Base-by-base conservation (phyloP, 2,113 vertebrate genomes). In the Cinclus cinclus region DNA sequence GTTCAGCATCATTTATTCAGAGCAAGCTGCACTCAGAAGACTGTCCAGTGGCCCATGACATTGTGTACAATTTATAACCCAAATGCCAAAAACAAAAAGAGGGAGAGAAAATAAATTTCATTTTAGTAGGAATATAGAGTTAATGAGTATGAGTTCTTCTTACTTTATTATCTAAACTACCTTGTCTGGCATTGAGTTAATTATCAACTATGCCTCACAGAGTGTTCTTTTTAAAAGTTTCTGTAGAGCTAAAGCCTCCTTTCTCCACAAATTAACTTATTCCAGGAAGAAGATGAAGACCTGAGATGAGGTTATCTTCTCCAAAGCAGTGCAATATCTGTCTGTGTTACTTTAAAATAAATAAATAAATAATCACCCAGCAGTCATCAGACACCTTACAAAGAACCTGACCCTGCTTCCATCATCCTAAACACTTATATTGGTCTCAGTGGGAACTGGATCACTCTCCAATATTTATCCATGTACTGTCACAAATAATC, bases 1-100 rank as follows among this genome's bases (percentile, higher is more conserved):
- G 55, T 79, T 96, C 94, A 87, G 83, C 63, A 92, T 83, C 90
- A 97, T 89, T 96, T 94, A 87, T 78, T 94, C 73, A 70, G 68
- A 80, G 89, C 28, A 94, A 85, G 50, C 50, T 86, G 53, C 58
- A 91, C 44, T 90, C 49, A 95, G 69, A 78, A 92, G 87, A 89
- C 83, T 95, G 81, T 60, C 91, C 92, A 95, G 67, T 91, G 86
- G 76, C 80, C 94, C 91, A 83, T 95, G 90, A 94, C 84, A 49
- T 14, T 65, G 46, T 84, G 56, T 69, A 85, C 35, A 86, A 94
- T 95, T 95, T 82, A 79, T 92, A 96, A 94, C 31, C 53, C 68
- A 88, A 88, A 86, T 79, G 56, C 42, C 76, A 90, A 52, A 90
- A 90, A 85, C 17, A 80, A 87, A 89, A 55, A 95, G n/a, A 71